Evolutionary conservation across 2,888 invertebrate genomes (phyloP), one percentile per base, ranked within the genome.

Genomic region (Copidosoma aretas): DNA sequence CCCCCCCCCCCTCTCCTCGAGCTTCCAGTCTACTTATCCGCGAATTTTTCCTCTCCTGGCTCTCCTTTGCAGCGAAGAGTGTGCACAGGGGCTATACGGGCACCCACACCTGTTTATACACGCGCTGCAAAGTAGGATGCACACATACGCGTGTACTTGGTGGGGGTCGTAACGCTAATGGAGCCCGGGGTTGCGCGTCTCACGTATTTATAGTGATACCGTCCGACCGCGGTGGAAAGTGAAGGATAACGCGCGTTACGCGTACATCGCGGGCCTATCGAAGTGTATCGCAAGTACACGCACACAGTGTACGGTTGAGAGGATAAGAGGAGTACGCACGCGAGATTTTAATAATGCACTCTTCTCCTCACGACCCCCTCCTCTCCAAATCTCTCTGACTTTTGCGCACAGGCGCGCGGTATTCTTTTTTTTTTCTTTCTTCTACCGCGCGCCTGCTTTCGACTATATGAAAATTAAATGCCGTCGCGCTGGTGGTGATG

Each of bases 81-180:
- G 25, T 32, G 32, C 32, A 39, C 15, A 32, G 32, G 8, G 8
- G 32, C 32, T 32, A 8, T n/a, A 39, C 17, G 43, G 46, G 21
- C 10, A 21, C 5, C 25, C 53, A 22, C 53, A 58, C 52, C 53
- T 66, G 49, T 54, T 60, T 49, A 19, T 25, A 41, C n/a, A 41
- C 32, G 51, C 25, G 32, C 51, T 32, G 17, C 25, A 21, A 32
- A 32, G 4, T 32, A 32, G 32, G 8, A 32, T 32, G 8, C 8
- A 32, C 8, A 32, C 32, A 3, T 32, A n/a, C n/a, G n/a, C n/a
- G n/a, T n/a, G n/a, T n/a, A 32, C 32, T 32, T 32, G 32, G 32
- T 8, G 32, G 32, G 3, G 32, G 32, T 8, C 32, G 67, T 62
- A 46, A 62, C 53, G 58, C 62, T 67, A 62, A 67, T 52, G 53